Evolutionary conservation across 2,888 invertebrate species (phyloP).

Genomic region (Panzeria rudis): DNA sequence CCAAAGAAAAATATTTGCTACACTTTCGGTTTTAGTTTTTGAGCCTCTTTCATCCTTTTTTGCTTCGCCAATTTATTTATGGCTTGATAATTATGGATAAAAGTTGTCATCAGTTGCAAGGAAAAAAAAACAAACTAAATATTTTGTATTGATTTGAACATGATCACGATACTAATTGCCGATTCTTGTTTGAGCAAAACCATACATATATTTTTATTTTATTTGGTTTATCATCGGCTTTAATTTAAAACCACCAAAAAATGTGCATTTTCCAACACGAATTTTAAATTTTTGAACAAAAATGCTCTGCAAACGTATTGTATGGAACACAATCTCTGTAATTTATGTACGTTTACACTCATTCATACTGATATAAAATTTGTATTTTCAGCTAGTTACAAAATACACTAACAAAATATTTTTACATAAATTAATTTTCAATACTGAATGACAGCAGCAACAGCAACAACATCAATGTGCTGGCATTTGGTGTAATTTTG

Average conservation of each 20-base stretch:
- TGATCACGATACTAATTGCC: constrained; percentile 65
- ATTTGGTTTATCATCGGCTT: constrained; percentile 39
- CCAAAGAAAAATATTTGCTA: background rate
- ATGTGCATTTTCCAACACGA: constrained; percentile 36
- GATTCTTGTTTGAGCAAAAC: constrained; percentile 53
- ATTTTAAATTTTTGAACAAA: constrained; percentile 7
- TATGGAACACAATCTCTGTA: constrained; percentile 29
- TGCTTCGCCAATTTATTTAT: constrained; percentile 48
- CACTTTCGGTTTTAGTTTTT: constrained; percentile 3
- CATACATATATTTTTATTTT: background rate
- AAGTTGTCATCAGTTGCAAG: constrained; percentile 51
- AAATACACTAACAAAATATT: constrained; percentile 3
- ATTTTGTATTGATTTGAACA: constrained; percentile 58
- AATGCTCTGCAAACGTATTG: constrained; percentile 5
- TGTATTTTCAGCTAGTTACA: constrained; percentile 10
- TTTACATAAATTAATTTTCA: constrained; percentile 42
- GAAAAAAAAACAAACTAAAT: background rate
- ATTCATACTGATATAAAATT: constrained; percentile 9
- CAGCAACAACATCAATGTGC: background rate
- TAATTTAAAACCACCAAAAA: constrained; percentile 36
- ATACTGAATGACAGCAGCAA: constrained; percentile 12
- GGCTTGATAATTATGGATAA: constrained; percentile 48
- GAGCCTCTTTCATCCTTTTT: background rate
- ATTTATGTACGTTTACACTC: constrained; percentile 46
- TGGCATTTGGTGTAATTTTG: constrained; percentile 76